Conservation (phyloP, 2,797 vertebrate species). For the Halcyon leucocephala region DNA sequence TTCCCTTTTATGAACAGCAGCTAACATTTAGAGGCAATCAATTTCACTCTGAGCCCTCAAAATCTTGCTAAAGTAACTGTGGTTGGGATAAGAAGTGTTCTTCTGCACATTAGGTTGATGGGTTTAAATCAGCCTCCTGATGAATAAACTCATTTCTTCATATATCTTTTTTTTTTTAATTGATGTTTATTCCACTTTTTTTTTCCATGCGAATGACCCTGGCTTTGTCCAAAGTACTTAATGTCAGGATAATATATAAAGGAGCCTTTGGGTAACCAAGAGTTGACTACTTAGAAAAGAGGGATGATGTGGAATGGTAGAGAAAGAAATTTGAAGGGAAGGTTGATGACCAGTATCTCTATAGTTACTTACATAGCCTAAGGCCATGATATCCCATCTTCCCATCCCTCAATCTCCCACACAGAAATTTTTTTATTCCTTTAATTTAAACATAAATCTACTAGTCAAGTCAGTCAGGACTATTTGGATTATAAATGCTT, state of each 20-base stretch:
- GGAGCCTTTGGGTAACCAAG: neutral
- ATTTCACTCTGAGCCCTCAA: conserved; percentile 16
- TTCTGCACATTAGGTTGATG: neutral
- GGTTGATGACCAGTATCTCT: neutral
- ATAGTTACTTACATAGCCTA: neutral
- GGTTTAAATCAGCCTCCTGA: neutral
- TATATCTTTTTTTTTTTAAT: neutral
- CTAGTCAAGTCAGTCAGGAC: neutral
- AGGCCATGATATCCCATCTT: neutral
- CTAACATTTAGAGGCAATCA: conserved; percentile 54
- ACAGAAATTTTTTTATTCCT: neutral
- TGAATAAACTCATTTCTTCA: neutral
- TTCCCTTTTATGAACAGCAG: conserved; percentile 60
- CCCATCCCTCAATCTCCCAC: neutral
- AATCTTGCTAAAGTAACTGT: neutral
- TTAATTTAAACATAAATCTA: neutral
- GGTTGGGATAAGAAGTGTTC: neutral
- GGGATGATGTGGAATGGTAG: neutral
- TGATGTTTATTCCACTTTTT: neutral
- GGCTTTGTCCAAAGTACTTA: neutral
- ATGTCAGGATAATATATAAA: neutral
- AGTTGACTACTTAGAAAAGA: neutral
- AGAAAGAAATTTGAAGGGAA: neutral
- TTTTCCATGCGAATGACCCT: fast-evolving
- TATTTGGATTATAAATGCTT: neutral